Conservation (phyloP, 30 jellyfish, hydroid and myxozoan genomes). For the Pelagia noctiluca region DNA sequence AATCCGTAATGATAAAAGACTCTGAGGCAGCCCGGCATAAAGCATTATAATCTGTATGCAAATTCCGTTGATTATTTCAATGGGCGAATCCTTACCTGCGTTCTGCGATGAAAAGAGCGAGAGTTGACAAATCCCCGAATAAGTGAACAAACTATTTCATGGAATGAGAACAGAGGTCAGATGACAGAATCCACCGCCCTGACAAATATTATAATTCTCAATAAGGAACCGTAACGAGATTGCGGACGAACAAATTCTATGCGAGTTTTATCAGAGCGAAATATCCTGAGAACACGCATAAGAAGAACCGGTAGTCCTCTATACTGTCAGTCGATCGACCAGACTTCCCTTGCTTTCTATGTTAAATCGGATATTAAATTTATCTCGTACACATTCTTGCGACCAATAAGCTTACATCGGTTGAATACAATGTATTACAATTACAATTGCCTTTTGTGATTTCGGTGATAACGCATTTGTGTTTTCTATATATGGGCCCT, state of each 20-base stretch:
- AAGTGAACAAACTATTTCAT: conserved; percentile 49
- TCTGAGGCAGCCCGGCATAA: conserved; percentile 7
- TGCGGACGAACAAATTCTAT: conserved; percentile 78
- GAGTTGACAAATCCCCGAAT: conserved; percentile 32
- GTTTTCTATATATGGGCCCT: neutral
- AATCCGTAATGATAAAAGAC: neutral
- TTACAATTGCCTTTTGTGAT: neutral
- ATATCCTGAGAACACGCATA: conserved; percentile 47
- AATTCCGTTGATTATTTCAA: neutral
- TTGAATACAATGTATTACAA: neutral
- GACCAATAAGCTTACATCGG: neutral
- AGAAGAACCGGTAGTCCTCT: conserved; percentile 71
- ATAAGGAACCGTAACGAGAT: conserved; percentile 78
- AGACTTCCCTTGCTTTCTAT: too few relatives aligned
- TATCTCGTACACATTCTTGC: neutral
- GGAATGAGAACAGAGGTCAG: conserved; percentile 59
- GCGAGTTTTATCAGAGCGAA: conserved; percentile 57
- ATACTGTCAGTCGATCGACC: conserved; percentile 15
- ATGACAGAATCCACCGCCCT: conserved; percentile 73
- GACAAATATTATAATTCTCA: conserved; percentile 65
- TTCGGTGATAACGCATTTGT: neutral
- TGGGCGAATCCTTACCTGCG: neutral
- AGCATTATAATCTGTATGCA: neutral
- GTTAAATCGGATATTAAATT: neutral
- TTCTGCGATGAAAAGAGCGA: neutral